Conservation (phyloP, 2,113 vertebrate species). For the Phalacrocorax aristotelis region DNA sequence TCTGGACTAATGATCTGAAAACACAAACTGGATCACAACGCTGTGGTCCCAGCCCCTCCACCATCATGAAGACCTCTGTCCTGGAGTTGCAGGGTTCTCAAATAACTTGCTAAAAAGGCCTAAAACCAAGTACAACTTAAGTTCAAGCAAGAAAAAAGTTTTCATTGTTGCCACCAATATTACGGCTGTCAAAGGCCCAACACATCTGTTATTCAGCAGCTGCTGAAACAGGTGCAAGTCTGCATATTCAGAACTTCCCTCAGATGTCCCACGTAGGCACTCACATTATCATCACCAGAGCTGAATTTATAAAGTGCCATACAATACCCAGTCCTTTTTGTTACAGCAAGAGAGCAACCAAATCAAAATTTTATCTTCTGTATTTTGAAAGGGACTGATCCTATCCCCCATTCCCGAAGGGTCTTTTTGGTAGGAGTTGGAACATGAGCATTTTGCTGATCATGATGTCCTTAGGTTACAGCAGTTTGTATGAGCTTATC, state of each 20-base stretch:
- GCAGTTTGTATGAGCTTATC: neutral
- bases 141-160: neutral
- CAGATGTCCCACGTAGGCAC: neutral
- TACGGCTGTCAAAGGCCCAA: neutral
- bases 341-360: neutral
- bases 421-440: neutral
- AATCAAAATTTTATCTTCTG: neutral
- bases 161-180: neutral
- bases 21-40: neutral
- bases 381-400: neutral
- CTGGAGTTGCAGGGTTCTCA: neutral
- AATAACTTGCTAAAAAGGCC: neutral
- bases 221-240: constrained; percentile 37
- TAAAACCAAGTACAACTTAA: neutral
- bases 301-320: neutral
- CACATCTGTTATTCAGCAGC: constrained; percentile 36
- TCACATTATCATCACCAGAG: neutral
- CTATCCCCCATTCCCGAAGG: neutral
- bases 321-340: neutral
- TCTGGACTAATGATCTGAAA: neutral
- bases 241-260: neutral
- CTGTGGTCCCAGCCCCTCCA: neutral
- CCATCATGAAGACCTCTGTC: neutral
- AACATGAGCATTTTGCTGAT: neutral
- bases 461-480: neutral